Base-by-base conservation (phyloP, 2,888 invertebrate species). In the Aporophyla lueneburgensis region DNA sequence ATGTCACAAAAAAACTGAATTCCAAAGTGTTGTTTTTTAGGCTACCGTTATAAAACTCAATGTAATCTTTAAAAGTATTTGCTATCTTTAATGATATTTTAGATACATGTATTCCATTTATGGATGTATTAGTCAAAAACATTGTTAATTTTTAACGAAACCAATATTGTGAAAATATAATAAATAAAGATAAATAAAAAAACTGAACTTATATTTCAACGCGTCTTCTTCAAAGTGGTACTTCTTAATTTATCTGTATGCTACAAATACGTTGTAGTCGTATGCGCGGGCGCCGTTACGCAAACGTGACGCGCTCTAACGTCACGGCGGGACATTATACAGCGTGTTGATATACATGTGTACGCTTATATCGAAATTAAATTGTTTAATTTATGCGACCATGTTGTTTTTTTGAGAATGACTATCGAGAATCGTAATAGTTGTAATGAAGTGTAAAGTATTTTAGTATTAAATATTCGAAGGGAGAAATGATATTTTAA, bases 291-390 rank as follows among this genome's bases (percentile, higher is more conserved):
- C 86, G 86, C 84, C 90, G 89, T 95, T 95, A 93, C 95, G 95
- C 93, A 93, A 93, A 89, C 84, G 91, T 95, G 95, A 95, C 95
- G 96, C 89, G 91, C 40, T 40, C 80, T 91, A 92, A 94, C 95
- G 95, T 95, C 95, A 94, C 84, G 43, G 49, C 62, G 74, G 77
- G 86, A 86, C 84, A 86, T 77, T 76, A 76, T 84, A 81, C 80
- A 83, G 85, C 58, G 73, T 81, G 87, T 78, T 83, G 85, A 87
- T 69, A 76, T 59, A 84, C 76, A 81, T 75, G 79, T 71, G 75
- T 78, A 74, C 68, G 67, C 62, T 78, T 66, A 58, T 75, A 73
- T 74, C 53, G 56, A 68, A 82, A 74, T 79, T 71, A 76, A 86
- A 86, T 76, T 66, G 68, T 61, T 79, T 83, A 83, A 83, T 84